These are phyloP conservation scores for Subanguina moxae DNA, from an alignment of 1,140 invertebrate species.

Conservation along the genomic window DNA sequence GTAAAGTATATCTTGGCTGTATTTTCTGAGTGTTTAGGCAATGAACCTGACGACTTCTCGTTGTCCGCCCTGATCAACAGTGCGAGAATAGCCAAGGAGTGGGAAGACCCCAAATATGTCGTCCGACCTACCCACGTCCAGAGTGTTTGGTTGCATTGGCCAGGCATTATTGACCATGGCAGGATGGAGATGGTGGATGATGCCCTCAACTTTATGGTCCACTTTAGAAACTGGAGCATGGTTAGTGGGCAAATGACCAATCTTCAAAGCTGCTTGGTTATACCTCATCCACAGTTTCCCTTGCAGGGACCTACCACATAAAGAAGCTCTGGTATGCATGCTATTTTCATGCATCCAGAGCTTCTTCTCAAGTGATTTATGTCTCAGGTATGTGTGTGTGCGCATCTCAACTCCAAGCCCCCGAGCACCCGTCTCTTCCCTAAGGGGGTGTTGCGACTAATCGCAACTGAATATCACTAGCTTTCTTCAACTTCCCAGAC, in stretches of 20 bases:
- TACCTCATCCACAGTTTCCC: too few relatives aligned
- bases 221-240: slow-evolving; percentile 44
- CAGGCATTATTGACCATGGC: slow-evolving; percentile 31
- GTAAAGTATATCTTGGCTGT: background rate
- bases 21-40: slow-evolving; percentile 25
- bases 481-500: slow-evolving; percentile 9
- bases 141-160: slow-evolving; percentile 45
- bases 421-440: background rate
- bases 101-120: slow-evolving; percentile 48
- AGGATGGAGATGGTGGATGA: slow-evolving; percentile 34
- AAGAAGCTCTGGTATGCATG: too few relatives aligned
- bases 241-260: background rate
- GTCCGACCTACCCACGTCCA: slow-evolving; percentile 33
- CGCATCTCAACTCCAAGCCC: too few relatives aligned
- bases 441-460: slow-evolving; percentile 8
- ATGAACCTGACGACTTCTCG: slow-evolving; percentile 26
- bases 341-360: too few relatives aligned
- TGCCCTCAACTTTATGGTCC: slow-evolving; percentile 37
- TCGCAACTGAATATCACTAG: too few relatives aligned
- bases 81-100: slow-evolving; percentile 33
- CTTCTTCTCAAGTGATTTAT: too few relatives aligned
- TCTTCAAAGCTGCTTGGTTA: too few relatives aligned
- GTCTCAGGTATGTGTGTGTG: too few relatives aligned
- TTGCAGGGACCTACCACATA: too few relatives aligned
- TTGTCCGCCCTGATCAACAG: slow-evolving; percentile 30